These are phyloP conservation scores for Gastrophryne carolinensis DNA, from an alignment of 2,797 vertebrate species.

Conservation along the genomic window DNA sequence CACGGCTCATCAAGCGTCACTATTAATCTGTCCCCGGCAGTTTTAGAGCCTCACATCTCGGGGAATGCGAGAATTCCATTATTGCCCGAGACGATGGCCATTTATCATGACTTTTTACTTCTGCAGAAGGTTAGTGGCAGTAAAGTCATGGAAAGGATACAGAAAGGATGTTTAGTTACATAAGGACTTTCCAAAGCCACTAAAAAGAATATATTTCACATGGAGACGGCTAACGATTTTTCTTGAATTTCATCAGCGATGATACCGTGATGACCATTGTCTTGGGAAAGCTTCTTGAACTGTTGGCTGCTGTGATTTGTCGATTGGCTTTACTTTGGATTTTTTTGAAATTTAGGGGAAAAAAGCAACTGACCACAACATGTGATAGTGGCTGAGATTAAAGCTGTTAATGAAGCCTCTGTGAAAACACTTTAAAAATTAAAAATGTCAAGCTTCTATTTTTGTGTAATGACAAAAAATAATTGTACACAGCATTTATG, in stretches of 20 bases:
- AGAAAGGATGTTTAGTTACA: neutral
- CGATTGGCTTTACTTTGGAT: too few species aligned
- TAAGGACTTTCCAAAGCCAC: neutral
- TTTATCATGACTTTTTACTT: constrained; percentile 27
- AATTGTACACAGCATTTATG: too few species aligned
- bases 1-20: neutral
- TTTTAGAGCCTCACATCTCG: neutral
- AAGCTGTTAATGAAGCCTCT: too few species aligned
- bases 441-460: too few species aligned
- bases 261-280: neutral
- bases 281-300: neutral
- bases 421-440: too few species aligned
- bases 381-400: too few species aligned
- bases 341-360: too few species aligned
- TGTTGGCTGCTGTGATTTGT: neutral
- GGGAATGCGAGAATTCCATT: neutral
- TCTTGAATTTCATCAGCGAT: neutral
- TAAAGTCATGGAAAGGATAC: neutral
- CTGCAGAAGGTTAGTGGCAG: neutral
- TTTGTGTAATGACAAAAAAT: too few species aligned
- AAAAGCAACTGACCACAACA: too few species aligned
- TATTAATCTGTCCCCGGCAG: neutral
- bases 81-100: neutral
- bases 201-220: neutral
- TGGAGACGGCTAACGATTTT: neutral